Conservation (phyloP, 2,888 invertebrate species). For the Acanthosoma haemorrhoidale region DNA sequence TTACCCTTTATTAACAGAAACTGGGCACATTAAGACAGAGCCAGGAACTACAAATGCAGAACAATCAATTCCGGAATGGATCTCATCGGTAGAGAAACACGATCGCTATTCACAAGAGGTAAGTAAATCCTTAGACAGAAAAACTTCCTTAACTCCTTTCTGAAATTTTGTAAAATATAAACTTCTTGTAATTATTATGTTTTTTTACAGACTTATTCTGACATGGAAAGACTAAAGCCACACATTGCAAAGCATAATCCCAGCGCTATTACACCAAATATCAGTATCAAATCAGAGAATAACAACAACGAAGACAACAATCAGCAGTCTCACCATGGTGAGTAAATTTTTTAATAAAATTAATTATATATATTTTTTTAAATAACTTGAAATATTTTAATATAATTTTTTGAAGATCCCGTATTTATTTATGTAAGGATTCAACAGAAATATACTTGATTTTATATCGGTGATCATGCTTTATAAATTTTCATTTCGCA, state of each 20-base stretch:
- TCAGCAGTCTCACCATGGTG: slow-evolving; percentile 39
- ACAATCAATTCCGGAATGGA: slow-evolving; percentile 44
- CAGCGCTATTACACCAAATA: slow-evolving; percentile 50
- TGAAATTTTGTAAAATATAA: too few relatives aligned
- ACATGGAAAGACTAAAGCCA: slow-evolving; percentile 59
- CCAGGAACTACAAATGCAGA: slow-evolving; percentile 33
- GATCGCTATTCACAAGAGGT: slow-evolving; percentile 59
- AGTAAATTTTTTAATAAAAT: slow-evolving; percentile 1
- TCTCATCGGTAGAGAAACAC: slow-evolving; percentile 45
- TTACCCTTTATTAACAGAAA: slow-evolving; percentile 39
- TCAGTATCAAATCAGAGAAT: slow-evolving; percentile 43
- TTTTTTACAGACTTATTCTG: slow-evolving; percentile 59
- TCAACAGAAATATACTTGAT: too few relatives aligned
- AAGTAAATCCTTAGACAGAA: too few relatives aligned
- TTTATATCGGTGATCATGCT: too few relatives aligned
- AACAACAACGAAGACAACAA: slow-evolving; percentile 43
- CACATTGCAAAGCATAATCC: slow-evolving; percentile 67
- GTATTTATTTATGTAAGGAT: background rate
- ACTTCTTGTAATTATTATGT: background rate
- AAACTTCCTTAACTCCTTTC: too few relatives aligned
- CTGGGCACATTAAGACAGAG: slow-evolving; percentile 39
- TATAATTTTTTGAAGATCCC: background rate
- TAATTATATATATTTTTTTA: background rate
- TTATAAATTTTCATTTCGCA: too few relatives aligned
- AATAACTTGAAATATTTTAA: background rate